Evolutionary conservation across 2,113 vertebrate genomes (phyloP).

Genomic region (Oryzias celebensis): DNA sequence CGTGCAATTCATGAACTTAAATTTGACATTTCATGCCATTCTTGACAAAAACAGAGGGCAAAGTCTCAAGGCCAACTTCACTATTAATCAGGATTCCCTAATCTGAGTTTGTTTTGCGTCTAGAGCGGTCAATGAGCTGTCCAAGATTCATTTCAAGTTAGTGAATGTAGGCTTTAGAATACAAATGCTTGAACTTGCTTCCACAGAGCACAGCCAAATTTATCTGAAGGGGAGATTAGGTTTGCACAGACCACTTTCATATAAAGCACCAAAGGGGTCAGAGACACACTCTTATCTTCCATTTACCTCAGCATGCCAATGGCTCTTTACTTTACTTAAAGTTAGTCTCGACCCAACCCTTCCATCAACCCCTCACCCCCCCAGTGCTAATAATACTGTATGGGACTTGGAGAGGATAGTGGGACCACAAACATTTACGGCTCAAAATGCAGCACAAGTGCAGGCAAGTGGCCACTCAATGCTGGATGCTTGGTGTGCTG

Average conservation of each 20-base stretch:
- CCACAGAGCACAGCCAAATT: slow-evolving; percentile 57
- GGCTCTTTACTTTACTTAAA: slow-evolving; percentile 58
- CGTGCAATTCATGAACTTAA: slow-evolving; percentile 5
- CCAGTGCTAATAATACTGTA: slow-evolving; percentile 65
- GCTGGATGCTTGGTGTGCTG: slow-evolving; percentile 54
- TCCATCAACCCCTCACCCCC: slow-evolving; percentile 12
- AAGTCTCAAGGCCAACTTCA: slow-evolving; percentile 37
- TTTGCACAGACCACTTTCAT: slow-evolving; percentile 63
- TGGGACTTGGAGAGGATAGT: slow-evolving; percentile 50
- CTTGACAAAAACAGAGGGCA: slow-evolving; percentile 44
- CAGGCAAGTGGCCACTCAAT: slow-evolving; percentile 64
- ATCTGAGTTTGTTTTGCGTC: slow-evolving; percentile 73
- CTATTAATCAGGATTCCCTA: slow-evolving; percentile 73
- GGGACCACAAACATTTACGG: slow-evolving; percentile 65
- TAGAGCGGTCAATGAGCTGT: slow-evolving; percentile 69
- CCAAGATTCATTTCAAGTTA: slow-evolving; percentile 61
- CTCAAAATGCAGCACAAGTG: slow-evolving; percentile 66
- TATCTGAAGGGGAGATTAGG: slow-evolving; percentile 69
- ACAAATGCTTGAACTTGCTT: slow-evolving; percentile 57
- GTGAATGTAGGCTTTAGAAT: slow-evolving; percentile 61
- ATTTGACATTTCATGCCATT: too few species aligned
- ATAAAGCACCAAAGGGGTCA: slow-evolving; percentile 61
- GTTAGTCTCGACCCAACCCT: slow-evolving; percentile 48
- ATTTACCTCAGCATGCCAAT: slow-evolving; percentile 66
- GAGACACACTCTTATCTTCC: slow-evolving; percentile 67